Base-by-base conservation (phyloP, 2,797 vertebrate genomes). In the Hydrophis major region DNA sequence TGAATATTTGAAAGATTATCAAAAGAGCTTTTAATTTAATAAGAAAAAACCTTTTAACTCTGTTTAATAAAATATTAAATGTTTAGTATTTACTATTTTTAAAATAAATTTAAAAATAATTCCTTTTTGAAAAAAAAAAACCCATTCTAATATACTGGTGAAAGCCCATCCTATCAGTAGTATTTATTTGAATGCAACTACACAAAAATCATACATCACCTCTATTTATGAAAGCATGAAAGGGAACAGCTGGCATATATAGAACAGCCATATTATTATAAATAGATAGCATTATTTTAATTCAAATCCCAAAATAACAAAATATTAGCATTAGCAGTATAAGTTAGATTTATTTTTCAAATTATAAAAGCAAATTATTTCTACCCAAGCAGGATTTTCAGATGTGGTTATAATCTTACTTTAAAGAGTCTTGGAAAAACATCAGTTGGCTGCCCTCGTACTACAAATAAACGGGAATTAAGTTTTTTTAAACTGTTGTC, bases 381-480 rank as follows among this genome's bases (percentile, higher is more conserved):
- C 22, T 66, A 25, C 25, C 28, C 56, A 92, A 59, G 63, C 28
- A 90, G 14, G 50, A 32, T 56, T 83, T 83, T 88, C 53, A 57
- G 50, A 93, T 47, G 50, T 5, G 55, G 22, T n/a, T n/a, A 32
- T 63, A 22, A 88, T 87, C 96, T 96, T 93, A 99, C 99, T 98
- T 99, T 99, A 96, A 99, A 99, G 16, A 99, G 98, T 91, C 98
- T 98, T 32, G 99, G 99, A 94, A 99, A 99, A 92, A 99, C 99
- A 86, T 99, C 98, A 0, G 99, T 98, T 0, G 99, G 99, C 95
- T 99, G 99, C 55, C 99, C 99, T 96, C 98, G 96, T 63, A 99
- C 98, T 0, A 99, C 99, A 97, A 99, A 99, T 91, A 99, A 97
- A 90, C 99, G 98, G 10, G 99, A 99, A 94, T 98, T 98, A 32